Conservation (phyloP, 2,113 vertebrate species). For the Casuarius casuarius region DNA sequence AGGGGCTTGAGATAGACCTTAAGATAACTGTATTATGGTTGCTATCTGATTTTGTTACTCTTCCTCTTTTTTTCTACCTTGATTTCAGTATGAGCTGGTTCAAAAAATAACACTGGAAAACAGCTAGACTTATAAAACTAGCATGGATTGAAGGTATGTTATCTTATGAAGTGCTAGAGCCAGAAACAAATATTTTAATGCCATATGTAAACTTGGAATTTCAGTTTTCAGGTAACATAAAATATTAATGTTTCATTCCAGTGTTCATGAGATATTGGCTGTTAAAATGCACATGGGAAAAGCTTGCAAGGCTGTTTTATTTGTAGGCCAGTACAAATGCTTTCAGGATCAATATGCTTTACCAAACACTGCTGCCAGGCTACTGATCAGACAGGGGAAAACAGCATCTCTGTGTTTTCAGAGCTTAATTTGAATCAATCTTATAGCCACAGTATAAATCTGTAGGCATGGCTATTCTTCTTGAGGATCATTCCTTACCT, state of each 20-base stretch:
- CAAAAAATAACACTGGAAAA: not conserved
- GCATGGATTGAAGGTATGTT: not conserved
- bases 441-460: not conserved
- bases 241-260: not conserved
- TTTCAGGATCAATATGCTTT: not conserved
- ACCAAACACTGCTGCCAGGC: not conserved
- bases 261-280: not conserved
- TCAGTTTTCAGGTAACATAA: not conserved
- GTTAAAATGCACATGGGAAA: not conserved
- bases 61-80: not conserved
- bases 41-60: not conserved
- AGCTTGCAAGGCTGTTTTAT: not conserved
- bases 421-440: not conserved
- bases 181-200: not conserved
- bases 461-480: not conserved
- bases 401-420: not conserved
- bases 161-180: not conserved
- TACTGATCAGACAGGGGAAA: not conserved
- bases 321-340: not conserved
- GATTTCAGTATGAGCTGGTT: not conserved
- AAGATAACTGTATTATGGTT: constrained; percentile 26
- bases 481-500: not conserved
- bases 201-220: not conserved
- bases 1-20: not conserved
- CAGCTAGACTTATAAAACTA: not conserved